Conservation (phyloP, 1,140 invertebrate species). For the Neelides sp. region DNA sequence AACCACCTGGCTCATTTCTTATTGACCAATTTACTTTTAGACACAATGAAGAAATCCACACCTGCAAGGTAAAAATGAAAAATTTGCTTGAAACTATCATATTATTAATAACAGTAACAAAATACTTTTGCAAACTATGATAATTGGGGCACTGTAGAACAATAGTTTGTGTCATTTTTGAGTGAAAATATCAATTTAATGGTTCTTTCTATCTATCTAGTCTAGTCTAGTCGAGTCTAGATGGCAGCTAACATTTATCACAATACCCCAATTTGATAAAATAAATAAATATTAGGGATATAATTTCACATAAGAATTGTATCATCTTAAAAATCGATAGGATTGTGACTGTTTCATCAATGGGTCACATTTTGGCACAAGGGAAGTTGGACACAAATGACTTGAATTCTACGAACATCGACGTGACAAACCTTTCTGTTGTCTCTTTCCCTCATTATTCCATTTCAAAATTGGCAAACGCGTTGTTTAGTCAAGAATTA, state of each 20-base stretch:
- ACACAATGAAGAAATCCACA: slow-evolving; percentile 48
- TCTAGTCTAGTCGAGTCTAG: too few species aligned
- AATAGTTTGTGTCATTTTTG: background rate
- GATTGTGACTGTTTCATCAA: slow-evolving; percentile 45
- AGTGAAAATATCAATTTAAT: background rate
- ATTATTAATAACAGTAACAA: too few species aligned
- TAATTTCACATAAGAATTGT: background rate
- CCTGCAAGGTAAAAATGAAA: slow-evolving; percentile 42
- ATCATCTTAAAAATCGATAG: slow-evolving; percentile 33
- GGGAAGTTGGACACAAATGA: slow-evolving; percentile 61
- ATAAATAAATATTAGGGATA: too few species aligned
- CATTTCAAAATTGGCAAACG: slow-evolving; percentile 29
- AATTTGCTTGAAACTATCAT: too few species aligned
- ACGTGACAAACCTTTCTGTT: slow-evolving; percentile 16
- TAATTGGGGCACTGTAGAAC: slow-evolving; percentile 12
- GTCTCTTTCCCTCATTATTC: slow-evolving; percentile 48
- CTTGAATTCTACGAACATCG: slow-evolving; percentile 48
- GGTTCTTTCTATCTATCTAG: too few species aligned
- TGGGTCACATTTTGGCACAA: slow-evolving; percentile 43
- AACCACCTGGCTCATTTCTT: slow-evolving; percentile 35
- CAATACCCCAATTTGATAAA: too few species aligned
- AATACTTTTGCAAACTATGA: slow-evolving; percentile 12
- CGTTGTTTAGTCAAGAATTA: slow-evolving; percentile 23
- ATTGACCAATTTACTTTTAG: slow-evolving; percentile 61
- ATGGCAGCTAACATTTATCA: too few species aligned